Percentiles rank a stretch among this genome's conserved stretches.
Conservation (phyloP, 1,140 invertebrate species). For the Gryon sp. region DNA sequence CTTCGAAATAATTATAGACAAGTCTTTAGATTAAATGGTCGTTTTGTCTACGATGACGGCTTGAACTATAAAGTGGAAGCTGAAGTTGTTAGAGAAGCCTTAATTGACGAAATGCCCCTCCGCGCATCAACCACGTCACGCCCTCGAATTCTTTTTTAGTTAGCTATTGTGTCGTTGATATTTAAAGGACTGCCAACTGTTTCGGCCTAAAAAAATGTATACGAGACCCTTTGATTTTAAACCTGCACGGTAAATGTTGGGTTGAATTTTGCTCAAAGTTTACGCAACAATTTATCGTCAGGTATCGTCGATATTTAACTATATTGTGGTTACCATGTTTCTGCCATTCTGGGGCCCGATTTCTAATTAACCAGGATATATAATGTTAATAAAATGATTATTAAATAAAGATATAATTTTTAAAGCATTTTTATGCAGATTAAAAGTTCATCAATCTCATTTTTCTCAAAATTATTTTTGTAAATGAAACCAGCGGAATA, state of each 20-base stretch:
- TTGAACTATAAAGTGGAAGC: constrained; percentile 67
- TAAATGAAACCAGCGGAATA: too few relatives aligned
- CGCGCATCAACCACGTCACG: constrained; percentile 55
- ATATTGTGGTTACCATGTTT: too few relatives aligned
- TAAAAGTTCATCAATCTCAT: too few relatives aligned
- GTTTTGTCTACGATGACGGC: constrained; percentile 43
- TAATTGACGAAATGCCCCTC: constrained; percentile 73
- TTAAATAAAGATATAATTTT: too few relatives aligned
- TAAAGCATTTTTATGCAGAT: too few relatives aligned
- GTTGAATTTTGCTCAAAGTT: constrained; percentile 12
- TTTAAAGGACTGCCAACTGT: constrained; percentile 52
- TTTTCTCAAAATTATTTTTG: too few relatives aligned
- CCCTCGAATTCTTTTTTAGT: constrained; percentile 47
- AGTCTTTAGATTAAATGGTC: constrained; percentile 48
- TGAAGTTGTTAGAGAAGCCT: constrained; percentile 64
- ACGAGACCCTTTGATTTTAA: constrained; percentile 29
- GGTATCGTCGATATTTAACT: too few relatives aligned
- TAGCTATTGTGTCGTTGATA: constrained; percentile 45
- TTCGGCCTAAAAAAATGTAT: constrained; percentile 19
- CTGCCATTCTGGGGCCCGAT: too few relatives aligned
- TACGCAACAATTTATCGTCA: too few relatives aligned
- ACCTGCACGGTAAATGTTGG: constrained; percentile 14
- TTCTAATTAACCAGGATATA: too few relatives aligned
- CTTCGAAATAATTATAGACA: constrained; percentile 33
- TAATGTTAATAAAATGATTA: too few relatives aligned